A percentile compares a stretch with the other conserved stretches of the same genome.
These are phyloP conservation scores for Drosophila erecta DNA, from an alignment of 1,140 invertebrate genomes.

Conservation along the genomic window DNA sequence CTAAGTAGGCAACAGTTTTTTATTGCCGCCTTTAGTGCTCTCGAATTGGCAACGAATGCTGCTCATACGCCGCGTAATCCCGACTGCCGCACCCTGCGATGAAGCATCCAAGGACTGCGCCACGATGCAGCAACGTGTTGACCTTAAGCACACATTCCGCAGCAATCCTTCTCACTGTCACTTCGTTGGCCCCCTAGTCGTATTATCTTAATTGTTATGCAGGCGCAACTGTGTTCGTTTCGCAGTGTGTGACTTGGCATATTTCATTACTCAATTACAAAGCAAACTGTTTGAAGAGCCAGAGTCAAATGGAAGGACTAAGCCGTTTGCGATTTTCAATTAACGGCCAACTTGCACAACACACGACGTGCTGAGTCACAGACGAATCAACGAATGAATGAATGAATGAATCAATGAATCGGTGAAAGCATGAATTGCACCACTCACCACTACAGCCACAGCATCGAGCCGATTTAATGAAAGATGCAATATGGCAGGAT, in stretches of 20 bases:
- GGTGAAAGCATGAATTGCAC: conserved; percentile 13
- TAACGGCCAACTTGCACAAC: conserved; percentile 47
- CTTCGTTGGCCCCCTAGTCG: neutral
- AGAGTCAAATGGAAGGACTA: conserved; percentile 16
- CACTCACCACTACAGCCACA: conserved; percentile 1
- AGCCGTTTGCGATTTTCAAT: conserved; percentile 70
- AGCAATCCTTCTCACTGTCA: conserved; percentile 14
- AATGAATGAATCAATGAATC: neutral
- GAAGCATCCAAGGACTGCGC: conserved; percentile 41
- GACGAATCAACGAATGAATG: conserved; percentile 16
- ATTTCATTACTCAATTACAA: conserved; percentile 78
- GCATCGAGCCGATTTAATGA: conserved; percentile 25
- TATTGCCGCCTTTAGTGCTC: too few relatives aligned
- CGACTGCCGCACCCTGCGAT: conserved; percentile 3
- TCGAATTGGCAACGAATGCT: neutral
- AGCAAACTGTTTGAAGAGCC: conserved; percentile 52
- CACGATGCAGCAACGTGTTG: conserved; percentile 27
- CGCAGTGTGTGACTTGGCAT: conserved; percentile 36
- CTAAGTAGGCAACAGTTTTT: conserved; percentile 17
- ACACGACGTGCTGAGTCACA: conserved; percentile 16
- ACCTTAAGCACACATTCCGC: conserved; percentile 32
- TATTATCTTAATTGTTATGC: conserved; percentile 61
- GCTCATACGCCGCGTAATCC: conserved; percentile 31
- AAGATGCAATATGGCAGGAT: conserved; percentile 50
- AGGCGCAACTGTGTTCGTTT: conserved; percentile 20